Evolutionary conservation across 2,888 invertebrate species (phyloP).

Genomic region (Microplitis manilae): DNA sequence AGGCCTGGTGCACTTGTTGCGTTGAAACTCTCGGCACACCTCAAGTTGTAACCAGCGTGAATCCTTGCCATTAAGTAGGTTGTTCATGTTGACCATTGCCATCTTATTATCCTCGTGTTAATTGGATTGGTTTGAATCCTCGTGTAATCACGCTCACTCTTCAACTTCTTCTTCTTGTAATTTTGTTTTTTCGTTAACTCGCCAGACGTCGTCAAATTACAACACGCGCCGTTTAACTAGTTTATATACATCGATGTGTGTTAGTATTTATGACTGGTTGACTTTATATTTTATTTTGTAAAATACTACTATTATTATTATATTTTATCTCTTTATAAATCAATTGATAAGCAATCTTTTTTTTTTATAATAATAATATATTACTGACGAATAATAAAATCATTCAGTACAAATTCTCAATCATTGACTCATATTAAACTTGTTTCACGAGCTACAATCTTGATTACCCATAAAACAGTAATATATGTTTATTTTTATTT

Average conservation of each 20-base stretch:
- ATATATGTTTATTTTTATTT: constrained; percentile 9
- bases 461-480: background rate
- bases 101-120: constrained; percentile 67
- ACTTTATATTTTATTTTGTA: too few relatives aligned
- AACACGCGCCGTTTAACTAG: constrained; percentile 39
- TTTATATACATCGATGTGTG: constrained; percentile 18
- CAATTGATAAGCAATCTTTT: background rate
- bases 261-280: background rate
- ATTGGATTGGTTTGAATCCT: constrained; percentile 41
- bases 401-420: background rate
- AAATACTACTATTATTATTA: too few relatives aligned
- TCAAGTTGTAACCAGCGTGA: constrained; percentile 99
- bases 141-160: constrained; percentile 13
- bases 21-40: constrained; percentile 99
- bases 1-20: constrained; percentile 99
- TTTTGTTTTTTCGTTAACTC: constrained; percentile 20
- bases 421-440: too few relatives aligned
- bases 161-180: constrained; percentile 26
- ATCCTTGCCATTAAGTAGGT: constrained; percentile 98
- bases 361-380: background rate
- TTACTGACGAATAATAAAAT: background rate
- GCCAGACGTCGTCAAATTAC: constrained; percentile 42
- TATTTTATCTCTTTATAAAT: background rate
- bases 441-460: constrained; percentile 1
- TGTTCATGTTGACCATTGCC: constrained; percentile 97